These are phyloP conservation scores for Linnaemya vulpina DNA, from an alignment of 2,888 invertebrate genomes.

Conservation along the genomic window DNA sequence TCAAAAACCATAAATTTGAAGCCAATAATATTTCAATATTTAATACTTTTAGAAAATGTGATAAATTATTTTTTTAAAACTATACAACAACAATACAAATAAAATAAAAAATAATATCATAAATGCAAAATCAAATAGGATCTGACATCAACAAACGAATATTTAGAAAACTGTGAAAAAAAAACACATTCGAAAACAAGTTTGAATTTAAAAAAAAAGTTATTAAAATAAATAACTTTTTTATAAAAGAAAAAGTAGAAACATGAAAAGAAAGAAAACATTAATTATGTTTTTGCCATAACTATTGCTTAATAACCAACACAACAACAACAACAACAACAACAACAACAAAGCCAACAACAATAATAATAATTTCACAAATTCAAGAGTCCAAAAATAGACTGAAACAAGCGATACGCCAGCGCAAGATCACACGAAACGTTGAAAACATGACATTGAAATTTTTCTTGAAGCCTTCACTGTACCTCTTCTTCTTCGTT, in stretches of 20 bases:
- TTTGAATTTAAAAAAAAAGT: not conserved
- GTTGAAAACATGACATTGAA: slow-evolving; percentile 43
- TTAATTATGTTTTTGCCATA: slow-evolving; percentile 23
- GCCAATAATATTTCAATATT: not conserved
- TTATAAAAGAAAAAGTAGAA: slow-evolving; percentile 25
- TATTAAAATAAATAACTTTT: not conserved
- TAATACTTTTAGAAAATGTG: slow-evolving; percentile 36
- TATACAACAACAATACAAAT: not conserved
- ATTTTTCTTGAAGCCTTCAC: slow-evolving; percentile 1
- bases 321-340: slow-evolving; percentile 36
- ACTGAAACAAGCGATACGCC: not conserved
- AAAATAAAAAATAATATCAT: slow-evolving; percentile 16
- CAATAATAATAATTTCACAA: slow-evolving; percentile 1
- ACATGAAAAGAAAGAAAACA: slow-evolving; percentile 63
- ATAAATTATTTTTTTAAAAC: not conserved
- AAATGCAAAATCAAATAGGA: slow-evolving; percentile 9
- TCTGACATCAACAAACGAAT: not conserved
- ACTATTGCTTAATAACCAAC: slow-evolving; percentile 3
- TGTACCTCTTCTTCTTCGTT: slow-evolving; percentile 40
- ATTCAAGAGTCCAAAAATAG: slow-evolving; percentile 32
- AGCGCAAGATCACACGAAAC: not conserved
- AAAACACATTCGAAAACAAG: not conserved
- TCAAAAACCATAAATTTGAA: slow-evolving; percentile 6
- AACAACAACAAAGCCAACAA: slow-evolving; percentile 35
- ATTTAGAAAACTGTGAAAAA: not conserved